These are phyloP conservation scores for Osmoderma eremita DNA, from an alignment of 2,888 invertebrate species.

Conservation along the genomic window DNA sequence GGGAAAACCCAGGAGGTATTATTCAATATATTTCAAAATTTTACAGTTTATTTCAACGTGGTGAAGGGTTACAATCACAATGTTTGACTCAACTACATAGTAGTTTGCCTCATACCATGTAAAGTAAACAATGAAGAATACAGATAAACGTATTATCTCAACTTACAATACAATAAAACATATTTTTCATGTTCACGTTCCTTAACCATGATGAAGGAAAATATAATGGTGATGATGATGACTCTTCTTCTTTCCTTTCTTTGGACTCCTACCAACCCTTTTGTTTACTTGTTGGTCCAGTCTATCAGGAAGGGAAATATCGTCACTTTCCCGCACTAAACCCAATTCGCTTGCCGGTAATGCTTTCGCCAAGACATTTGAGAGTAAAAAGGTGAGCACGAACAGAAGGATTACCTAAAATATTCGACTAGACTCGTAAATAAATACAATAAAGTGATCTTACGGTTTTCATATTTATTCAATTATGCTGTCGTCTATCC, in stretches of 20 bases:
- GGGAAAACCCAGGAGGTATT: no score
- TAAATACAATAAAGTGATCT: background rate
- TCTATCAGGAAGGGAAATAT: background rate
- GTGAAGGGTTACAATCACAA: no score
- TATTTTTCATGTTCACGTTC: no score
- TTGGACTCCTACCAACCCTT: conserved; percentile 3
- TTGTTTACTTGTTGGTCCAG: no score
- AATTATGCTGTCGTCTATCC: background rate
- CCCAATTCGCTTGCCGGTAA: background rate
- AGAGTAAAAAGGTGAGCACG: background rate
- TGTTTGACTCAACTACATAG: no score
- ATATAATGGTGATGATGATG: background rate
- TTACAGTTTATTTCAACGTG: no score
- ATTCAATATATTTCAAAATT: no score
- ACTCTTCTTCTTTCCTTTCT: conserved; percentile 10
- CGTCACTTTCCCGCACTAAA: background rate
- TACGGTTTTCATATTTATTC: conserved; percentile 11
- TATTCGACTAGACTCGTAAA: background rate
- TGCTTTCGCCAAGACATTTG: background rate
- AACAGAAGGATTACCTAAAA: conserved; percentile 1
- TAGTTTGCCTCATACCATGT: no score
- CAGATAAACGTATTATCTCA: no score
- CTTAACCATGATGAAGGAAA: background rate
- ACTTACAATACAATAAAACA: no score
- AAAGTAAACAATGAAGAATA: no score